Percentiles rank a stretch among this genome's conserved stretches.
phyloP scores from a whole-genome alignment of 2,113 vertebrate species.

The Chaetura pelagica region DNA sequence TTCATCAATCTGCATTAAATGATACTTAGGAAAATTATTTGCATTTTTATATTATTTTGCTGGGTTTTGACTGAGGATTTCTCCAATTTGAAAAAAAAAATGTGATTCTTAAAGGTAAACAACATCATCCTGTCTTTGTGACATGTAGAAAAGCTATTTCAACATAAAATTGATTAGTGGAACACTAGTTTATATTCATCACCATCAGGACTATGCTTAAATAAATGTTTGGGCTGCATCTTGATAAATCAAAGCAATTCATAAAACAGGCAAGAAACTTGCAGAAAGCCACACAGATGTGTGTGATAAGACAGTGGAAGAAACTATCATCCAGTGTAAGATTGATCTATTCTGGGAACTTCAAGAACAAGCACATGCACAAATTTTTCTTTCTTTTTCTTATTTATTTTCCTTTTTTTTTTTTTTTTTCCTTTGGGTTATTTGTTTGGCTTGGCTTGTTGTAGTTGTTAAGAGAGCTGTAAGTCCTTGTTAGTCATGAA shows the following conservation, averaged over 20 bases:
- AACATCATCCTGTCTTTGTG: fast-evolving
- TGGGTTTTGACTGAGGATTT: neutral
- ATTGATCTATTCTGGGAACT: neutral
- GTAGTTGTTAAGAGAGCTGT: neutral
- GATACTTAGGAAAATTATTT: neutral
- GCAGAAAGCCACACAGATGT: neutral
- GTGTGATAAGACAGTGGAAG: neutral
- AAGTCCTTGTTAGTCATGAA: neutral
- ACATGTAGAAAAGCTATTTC: neutral
- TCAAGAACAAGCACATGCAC: neutral
- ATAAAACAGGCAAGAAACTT: neutral
- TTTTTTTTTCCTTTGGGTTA: no score
- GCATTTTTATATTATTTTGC: neutral
- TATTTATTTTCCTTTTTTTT: no score
- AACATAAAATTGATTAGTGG: neutral
- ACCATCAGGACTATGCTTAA: neutral
- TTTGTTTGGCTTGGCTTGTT: neutral
- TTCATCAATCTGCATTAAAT: neutral
- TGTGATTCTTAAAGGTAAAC: neutral
- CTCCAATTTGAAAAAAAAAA: neutral
- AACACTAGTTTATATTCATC: neutral
- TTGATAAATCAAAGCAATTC: neutral
- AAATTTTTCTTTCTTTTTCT: neutral
- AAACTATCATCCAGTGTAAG: neutral
- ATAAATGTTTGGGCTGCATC: neutral